These are phyloP conservation scores for Alviniconcha marisindica DNA, from an alignment of 1,140 invertebrate species.

Conservation along the genomic window DNA sequence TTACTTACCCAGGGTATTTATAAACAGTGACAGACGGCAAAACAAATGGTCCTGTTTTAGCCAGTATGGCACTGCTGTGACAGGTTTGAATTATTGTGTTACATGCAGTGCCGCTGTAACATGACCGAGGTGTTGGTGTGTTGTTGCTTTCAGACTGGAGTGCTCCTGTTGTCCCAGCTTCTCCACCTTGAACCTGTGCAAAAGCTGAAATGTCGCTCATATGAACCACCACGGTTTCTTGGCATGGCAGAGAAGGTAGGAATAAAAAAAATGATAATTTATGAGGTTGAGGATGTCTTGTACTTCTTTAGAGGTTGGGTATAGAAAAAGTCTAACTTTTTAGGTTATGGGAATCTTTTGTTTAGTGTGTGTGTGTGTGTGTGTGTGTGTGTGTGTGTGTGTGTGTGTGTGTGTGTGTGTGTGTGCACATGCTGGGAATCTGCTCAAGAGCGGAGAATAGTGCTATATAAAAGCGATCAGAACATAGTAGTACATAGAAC, in stretches of 20 bases:
- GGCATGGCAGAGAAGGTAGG: constrained; percentile 79
- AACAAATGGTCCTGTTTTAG: too few species aligned
- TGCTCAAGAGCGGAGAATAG: too few species aligned
- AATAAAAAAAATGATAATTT: too few species aligned
- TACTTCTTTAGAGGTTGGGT: too few species aligned
- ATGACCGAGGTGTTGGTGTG: not conserved
- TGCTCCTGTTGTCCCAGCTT: constrained; percentile 88
- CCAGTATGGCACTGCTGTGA: too few species aligned
- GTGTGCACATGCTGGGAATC: not conserved
- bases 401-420: not conserved
- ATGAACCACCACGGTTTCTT: constrained; percentile 79
- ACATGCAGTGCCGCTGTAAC: too few species aligned
- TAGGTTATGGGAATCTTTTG: too few species aligned
- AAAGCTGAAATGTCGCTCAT: constrained; percentile 89
- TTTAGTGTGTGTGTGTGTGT: constrained; percentile 11
- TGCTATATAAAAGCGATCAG: not conserved
- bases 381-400: too few species aligned
- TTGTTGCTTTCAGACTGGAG: constrained; percentile 81
- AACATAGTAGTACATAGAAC: not conserved
- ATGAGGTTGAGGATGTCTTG: too few species aligned
- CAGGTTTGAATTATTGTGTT: not conserved
- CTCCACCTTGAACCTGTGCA: constrained; percentile 89
- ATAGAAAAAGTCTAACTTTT: too few species aligned
- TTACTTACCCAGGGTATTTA: too few species aligned
- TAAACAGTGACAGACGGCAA: too few species aligned